These are phyloP conservation scores for Tupaia tana DNA, from an alignment of 2,113 vertebrate genomes.

Conservation along the genomic window DNA sequence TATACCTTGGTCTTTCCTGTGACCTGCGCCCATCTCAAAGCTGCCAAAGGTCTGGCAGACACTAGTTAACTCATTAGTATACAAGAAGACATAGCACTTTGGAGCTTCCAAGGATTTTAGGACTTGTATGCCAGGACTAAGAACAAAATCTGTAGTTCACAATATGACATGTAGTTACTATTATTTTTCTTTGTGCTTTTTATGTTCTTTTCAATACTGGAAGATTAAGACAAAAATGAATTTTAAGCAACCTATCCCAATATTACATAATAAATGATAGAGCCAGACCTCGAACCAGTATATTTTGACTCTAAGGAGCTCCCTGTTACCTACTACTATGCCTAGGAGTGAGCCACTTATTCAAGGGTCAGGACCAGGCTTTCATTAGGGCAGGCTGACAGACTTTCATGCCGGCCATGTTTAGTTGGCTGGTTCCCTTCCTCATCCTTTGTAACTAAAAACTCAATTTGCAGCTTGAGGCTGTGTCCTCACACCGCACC, in stretches of 20 bases:
- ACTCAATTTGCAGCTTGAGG: slow-evolving; percentile 57
- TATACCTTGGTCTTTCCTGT: not conserved
- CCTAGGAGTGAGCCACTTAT: not conserved
- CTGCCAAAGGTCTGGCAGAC: not conserved
- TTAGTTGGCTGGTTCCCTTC: not conserved
- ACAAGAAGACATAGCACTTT: not conserved
- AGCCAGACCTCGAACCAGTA: not conserved
- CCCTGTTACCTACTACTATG: accelerated
- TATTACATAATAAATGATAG: not conserved
- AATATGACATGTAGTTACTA: not conserved
- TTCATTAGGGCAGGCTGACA: not conserved
- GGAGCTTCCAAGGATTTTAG: not conserved
- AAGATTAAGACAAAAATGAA: not conserved
- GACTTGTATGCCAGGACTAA: not conserved
- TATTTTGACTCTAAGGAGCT: not conserved
- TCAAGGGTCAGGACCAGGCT: not conserved
- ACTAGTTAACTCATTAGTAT: not conserved
- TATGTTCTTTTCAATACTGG: too few relatives aligned
- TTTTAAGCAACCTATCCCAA: not conserved
- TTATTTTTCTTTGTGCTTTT: not conserved
- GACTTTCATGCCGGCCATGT: not conserved
- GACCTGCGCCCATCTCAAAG: not conserved
- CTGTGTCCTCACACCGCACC: slow-evolving; percentile 58
- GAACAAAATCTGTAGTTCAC: not conserved
- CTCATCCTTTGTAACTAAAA: slow-evolving; percentile 61